Conservation (phyloP, 2,888 invertebrate species). For the Gryllus longicercus region DNA sequence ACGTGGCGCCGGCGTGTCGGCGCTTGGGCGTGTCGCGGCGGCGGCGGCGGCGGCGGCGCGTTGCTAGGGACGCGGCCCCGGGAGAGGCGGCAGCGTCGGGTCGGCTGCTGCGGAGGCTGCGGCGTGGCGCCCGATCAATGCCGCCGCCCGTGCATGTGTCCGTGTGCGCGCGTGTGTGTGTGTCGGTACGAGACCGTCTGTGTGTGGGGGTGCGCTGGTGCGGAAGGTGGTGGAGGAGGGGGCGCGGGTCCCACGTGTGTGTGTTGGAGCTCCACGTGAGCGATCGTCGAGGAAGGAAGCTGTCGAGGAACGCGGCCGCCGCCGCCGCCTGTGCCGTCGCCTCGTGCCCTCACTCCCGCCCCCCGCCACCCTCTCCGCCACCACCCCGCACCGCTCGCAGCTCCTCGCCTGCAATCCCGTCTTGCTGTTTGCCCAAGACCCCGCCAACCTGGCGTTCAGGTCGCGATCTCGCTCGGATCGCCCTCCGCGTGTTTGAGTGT, state of each 20-base stretch:
- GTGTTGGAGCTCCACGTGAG: conserved; percentile 8
- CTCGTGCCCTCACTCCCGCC: too few relatives aligned
- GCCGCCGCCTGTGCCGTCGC: too few relatives aligned
- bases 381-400: too few relatives aligned
- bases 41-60: not conserved
- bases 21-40: not conserved
- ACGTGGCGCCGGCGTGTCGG: not conserved
- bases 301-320: not conserved
- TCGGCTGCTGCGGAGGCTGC: not conserved
- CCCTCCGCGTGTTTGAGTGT: too few relatives aligned
- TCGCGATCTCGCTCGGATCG: too few relatives aligned
- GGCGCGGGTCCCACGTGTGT: not conserved
- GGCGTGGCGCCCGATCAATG: conserved; percentile 1
- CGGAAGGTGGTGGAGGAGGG: not conserved
- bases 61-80: not conserved
- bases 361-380: too few relatives aligned
- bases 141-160: not conserved
- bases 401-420: too few relatives aligned
- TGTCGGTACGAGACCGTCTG: too few relatives aligned
- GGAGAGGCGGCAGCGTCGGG: not conserved
- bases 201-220: not conserved
- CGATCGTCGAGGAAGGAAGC: not conserved
- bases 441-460: too few relatives aligned
- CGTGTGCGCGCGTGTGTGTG: not conserved
- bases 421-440: too few relatives aligned